Evolutionary conservation across 2,113 vertebrate species (phyloP), one percentile per base, ranked within the genome.

Genomic region (Seriola aureovittata): DNA sequence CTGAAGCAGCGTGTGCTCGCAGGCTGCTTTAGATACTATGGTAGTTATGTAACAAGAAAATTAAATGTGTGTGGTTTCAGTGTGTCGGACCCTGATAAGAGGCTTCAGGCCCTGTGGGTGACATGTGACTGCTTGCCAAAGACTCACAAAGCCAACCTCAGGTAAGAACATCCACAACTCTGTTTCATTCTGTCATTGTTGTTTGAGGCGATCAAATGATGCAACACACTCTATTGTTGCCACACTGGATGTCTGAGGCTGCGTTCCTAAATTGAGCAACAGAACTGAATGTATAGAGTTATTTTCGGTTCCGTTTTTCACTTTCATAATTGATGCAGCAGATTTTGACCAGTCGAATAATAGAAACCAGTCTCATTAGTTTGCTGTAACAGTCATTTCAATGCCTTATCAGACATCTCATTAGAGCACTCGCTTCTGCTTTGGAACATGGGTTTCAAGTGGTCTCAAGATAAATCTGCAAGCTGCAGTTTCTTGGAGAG

Each of bases 31-130:
- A 48, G 25, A 46, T 67, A 40, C 40, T 67, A 2, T 64, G n/a
- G 5, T 44, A 14, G 34, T 57, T 65, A 16, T 75, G 46, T 70
- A 71, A 86, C 7, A 9, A 57, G 38, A 2, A 32, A 25, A 46
- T 73, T 8, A 5, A 48, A 48, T 69, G 9, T 60, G 79, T 90
- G 62, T 91, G 48, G 48, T 88, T 90, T 82, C 92, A 99, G 98
- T 88, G 92, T 97, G 72, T 93, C 97, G 54, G 98, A 99, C 91
- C 92, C 96, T 81, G 97, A 99, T 89, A 98, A 96, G 92, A 97
- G 97, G 85, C 96, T 99, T n/a, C 98, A 99, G 71, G 97, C 97
- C 57, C 81, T 99, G 19, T 99, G 98, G 98, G 94, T 96, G 86
- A 96, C 94, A 38, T 99, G 98, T 95, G 96, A 98, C 93, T 93